Evolutionary conservation across 2,888 invertebrate species (phyloP).

Genomic region (Aporophyla lueneburgensis): DNA sequence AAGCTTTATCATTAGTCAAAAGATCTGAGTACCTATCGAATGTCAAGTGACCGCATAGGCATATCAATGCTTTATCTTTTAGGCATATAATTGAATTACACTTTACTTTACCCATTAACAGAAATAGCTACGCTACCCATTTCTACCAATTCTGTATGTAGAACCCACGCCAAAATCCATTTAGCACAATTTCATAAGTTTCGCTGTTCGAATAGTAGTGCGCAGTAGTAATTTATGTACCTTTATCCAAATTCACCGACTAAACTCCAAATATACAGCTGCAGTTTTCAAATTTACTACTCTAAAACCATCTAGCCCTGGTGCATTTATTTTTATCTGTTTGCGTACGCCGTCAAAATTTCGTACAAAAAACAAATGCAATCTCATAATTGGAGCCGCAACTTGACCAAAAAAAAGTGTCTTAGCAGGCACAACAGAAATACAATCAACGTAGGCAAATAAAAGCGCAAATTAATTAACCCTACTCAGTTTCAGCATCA

Average conservation of each 20-base stretch:
- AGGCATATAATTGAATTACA: background rate
- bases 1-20: background rate
- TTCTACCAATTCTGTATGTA: conserved; percentile 14
- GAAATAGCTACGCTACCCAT: background rate
- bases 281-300: conserved; percentile 16
- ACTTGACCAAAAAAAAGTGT: conserved; percentile 46
- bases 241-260: conserved; percentile 35
- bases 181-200: conserved; percentile 51
- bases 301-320: background rate
- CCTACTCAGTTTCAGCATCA: conserved; percentile 71
- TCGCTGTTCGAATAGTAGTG: conserved; percentile 36
- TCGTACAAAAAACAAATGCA: conserved; percentile 36
- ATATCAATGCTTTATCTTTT: background rate
- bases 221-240: conserved; percentile 35
- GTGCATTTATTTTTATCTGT: conserved; percentile 47
- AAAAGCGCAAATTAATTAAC: conserved; percentile 74
- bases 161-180: conserved; percentile 39
- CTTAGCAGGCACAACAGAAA: conserved; percentile 62
- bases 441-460: conserved; percentile 66
- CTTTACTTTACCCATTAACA: background rate
- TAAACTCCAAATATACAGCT: conserved; percentile 25
- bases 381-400: conserved; percentile 46
- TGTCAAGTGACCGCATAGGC: background rate
- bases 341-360: conserved; percentile 2
- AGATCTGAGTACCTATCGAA: background rate